Conservation (phyloP, 2,797 vertebrate genomes). For the Psittacula derbiana region DNA sequence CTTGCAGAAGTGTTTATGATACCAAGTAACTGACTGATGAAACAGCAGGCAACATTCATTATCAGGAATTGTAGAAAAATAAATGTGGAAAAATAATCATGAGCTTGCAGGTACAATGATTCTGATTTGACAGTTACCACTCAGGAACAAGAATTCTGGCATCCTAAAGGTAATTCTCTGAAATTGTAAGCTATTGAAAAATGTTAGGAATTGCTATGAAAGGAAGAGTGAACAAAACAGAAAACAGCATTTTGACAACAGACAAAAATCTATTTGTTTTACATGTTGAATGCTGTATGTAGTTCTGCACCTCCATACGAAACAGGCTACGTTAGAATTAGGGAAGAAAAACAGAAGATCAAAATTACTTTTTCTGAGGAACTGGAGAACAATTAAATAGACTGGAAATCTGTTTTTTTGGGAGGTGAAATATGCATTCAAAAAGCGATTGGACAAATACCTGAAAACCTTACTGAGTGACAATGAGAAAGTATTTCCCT, state of each 20-base stretch:
- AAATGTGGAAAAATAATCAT: not conserved
- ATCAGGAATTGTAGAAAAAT: not conserved
- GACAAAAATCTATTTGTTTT: not conserved
- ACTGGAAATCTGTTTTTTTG: not conserved
- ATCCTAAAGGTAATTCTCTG: not conserved
- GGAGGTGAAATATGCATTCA: not conserved
- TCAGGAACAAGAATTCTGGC: not conserved
- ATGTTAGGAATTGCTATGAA: not conserved
- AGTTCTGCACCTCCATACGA: not conserved
- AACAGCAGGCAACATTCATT: not conserved
- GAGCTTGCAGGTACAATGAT: not conserved
- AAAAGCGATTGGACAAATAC: not conserved
- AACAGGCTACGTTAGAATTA: not conserved
- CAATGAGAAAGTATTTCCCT: not conserved
- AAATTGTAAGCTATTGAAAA: not conserved
- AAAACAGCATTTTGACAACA: not conserved
- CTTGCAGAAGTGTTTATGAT: not conserved
- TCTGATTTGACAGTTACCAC: not conserved
- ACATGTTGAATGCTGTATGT: not conserved
- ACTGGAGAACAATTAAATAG: not conserved
- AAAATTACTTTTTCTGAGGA: not conserved
- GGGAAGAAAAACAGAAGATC: not conserved
- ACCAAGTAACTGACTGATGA: not conserved
- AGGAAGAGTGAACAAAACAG: not conserved
- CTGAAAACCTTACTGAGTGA: not conserved